These are phyloP conservation scores for Copsychus sechellarum DNA, from an alignment of 2,113 vertebrate genomes.

Conservation along the genomic window DNA sequence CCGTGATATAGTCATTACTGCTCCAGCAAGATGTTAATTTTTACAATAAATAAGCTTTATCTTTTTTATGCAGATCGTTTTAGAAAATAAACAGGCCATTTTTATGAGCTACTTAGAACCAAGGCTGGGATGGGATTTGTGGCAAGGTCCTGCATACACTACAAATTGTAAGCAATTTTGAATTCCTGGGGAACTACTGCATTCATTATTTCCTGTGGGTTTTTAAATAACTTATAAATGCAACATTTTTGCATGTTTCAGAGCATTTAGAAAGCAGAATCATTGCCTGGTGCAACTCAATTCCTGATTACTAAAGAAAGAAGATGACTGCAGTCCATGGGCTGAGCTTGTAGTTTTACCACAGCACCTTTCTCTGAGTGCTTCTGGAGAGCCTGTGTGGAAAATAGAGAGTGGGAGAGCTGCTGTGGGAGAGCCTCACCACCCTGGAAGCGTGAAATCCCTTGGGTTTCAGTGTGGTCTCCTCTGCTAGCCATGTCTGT, in stretches of 20 bases:
- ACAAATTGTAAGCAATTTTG: slow-evolving; percentile 16
- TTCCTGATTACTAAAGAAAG: neutral
- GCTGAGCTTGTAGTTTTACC: neutral
- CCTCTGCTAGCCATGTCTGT: neutral
- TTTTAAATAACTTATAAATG: slow-evolving; percentile 41
- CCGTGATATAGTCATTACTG: neutral
- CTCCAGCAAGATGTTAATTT: slow-evolving; percentile 59
- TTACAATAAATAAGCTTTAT: slow-evolving; percentile 70
- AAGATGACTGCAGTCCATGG: neutral
- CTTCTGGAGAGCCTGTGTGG: neutral
- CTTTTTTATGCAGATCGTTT: slow-evolving; percentile 42
- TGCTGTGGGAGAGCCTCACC: neutral
- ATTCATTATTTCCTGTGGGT: neutral
- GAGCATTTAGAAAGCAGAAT: slow-evolving; percentile 14
- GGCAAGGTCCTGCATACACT: neutral
- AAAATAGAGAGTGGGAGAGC: neutral
- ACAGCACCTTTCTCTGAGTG: neutral
- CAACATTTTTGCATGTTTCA: neutral
- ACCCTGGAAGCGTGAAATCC: neutral
- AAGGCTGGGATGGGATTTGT: slow-evolving; percentile 13
- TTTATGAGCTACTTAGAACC: slow-evolving; percentile 63
- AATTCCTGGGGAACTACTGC: slow-evolving; percentile 13
- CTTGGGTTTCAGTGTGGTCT: neutral
- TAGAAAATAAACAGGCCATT: slow-evolving; percentile 62
- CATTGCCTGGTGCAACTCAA: neutral